These are phyloP conservation scores for Oophaga pumilio DNA, from an alignment of 2,113 vertebrate species.

Conservation along the genomic window DNA sequence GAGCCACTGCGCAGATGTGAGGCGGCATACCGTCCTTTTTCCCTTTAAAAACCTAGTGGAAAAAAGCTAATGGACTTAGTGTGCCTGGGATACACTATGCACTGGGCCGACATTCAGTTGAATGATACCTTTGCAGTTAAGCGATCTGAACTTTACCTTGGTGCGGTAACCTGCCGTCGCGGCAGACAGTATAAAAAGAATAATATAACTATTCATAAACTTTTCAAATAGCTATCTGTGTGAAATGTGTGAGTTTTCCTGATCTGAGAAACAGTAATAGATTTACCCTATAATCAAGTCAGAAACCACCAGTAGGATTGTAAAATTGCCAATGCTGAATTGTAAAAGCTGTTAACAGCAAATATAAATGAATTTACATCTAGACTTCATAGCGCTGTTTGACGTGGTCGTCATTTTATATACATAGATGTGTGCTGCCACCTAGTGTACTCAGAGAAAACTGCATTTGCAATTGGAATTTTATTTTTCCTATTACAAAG, in stretches of 20 bases:
- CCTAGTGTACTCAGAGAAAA: not conserved
- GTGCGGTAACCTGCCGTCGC: not conserved
- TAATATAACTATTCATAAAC: not conserved
- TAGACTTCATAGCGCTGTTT: not conserved
- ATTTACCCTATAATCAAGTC: not conserved
- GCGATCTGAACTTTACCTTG: not conserved
- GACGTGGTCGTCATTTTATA: not conserved
- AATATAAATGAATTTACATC: not conserved
- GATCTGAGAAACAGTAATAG: not conserved
- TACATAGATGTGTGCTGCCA: conserved; percentile 26
- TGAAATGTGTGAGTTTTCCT: not conserved
- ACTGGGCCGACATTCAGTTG: not conserved
- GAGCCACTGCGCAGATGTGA: conserved; percentile 76
- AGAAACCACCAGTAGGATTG: not conserved
- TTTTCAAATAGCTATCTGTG: not conserved
- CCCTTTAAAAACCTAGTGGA: conserved; percentile 59
- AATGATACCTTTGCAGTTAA: not conserved
- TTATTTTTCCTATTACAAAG: not conserved
- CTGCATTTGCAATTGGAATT: not conserved
- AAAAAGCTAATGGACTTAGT: not conserved
- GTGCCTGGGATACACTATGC: not conserved
- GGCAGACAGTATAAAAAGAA: not conserved
- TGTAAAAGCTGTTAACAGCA: not conserved
- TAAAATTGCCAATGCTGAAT: not conserved
- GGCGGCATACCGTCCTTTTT: conserved; percentile 68